Base-by-base conservation (phyloP, 2,888 invertebrate genomes). In the Thumatha senex region DNA sequence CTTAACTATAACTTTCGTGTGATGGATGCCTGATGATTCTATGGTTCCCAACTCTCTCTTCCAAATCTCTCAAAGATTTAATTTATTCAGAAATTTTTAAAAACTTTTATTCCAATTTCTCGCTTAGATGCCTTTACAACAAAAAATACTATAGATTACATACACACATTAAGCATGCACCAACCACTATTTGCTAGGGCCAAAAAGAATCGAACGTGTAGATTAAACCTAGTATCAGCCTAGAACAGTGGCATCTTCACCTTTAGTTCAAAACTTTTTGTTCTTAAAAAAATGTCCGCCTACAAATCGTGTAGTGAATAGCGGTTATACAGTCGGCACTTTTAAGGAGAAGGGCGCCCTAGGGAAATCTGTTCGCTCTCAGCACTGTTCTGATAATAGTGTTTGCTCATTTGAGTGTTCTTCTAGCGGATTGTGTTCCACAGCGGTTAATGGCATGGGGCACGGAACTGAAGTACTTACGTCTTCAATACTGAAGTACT, bases 341-440 rank as follows among this genome's bases (percentile, higher is more conserved):
- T 88, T 87, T 84, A 82, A 86, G 80, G 82, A 76, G 80, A 84
- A 89, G 84, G 71, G 76, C 70, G 62, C 89, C 83, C 89, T 53
- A 56, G 90, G 89, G 90, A 90, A 90, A 90, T 89, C 86, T 87
- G 80, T 79, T 76, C 80, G 77, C 84, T 84, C 85, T 78, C 75
- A 69, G 70, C 75, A 52, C 62, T 61, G 66, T 67, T 74, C 78
- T 82, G 82, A 80, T 89, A 88, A 89, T 89, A 86, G 87, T 89
- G 90, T 89, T 89, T 89, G 86, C 80, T 86, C 88, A 84, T 89
- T 88, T 86, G 78, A 90, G 90, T 84, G 86, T 81, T 76, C 84
- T 86, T 75, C 76, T 74, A 58, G 65, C 64, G 79, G 81, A 81
- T 86, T 86, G 82, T 83, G 78, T 83, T 77, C 75, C 76, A 71